Conservation (phyloP, 2,113 vertebrate species). For the Rana temporaria region DNA sequence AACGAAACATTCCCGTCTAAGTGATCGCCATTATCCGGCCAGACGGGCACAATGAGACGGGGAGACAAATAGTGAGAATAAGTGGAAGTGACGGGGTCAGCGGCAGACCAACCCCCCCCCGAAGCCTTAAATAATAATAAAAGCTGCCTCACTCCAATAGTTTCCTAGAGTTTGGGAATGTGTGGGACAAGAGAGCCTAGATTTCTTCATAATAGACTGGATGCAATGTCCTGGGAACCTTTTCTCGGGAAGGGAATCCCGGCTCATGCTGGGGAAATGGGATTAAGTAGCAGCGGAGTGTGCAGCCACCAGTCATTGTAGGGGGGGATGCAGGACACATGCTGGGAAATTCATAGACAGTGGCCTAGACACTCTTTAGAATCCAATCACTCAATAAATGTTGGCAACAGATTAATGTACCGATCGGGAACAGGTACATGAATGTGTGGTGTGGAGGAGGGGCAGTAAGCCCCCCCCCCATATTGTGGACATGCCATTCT, state of each 20-base stretch:
- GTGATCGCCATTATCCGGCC: not conserved
- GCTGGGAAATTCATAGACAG: not conserved
- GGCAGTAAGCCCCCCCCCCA: too few species aligned
- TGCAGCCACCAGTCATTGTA: not conserved
- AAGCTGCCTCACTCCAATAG: constrained; percentile 90
- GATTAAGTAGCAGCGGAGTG: constrained; percentile 60
- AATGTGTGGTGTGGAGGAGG: too few species aligned
- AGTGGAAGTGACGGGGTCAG: constrained; percentile 97
- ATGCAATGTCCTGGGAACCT: constrained; percentile 76
- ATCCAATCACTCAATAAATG: too few species aligned
- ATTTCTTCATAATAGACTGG: constrained; percentile 81
- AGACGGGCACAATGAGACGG: constrained; percentile 52
- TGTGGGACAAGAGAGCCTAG: constrained; percentile 92
- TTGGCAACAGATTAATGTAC: too few species aligned
- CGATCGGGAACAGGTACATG: too few species aligned
- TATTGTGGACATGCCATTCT: too few species aligned
- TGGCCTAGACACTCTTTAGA: too few species aligned
- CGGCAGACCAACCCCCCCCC: constrained; percentile 90
- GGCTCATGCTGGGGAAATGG: constrained; percentile 71
- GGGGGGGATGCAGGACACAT: not conserved
- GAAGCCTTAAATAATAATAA: constrained; percentile 74
- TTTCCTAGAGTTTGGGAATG: constrained; percentile 95
- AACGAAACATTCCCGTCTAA: not conserved
- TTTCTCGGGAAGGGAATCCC: constrained; percentile 75
- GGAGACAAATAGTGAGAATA: constrained; percentile 89